Conservation (phyloP, 2,888 invertebrate genomes). For the Erannis defoliaria region DNA sequence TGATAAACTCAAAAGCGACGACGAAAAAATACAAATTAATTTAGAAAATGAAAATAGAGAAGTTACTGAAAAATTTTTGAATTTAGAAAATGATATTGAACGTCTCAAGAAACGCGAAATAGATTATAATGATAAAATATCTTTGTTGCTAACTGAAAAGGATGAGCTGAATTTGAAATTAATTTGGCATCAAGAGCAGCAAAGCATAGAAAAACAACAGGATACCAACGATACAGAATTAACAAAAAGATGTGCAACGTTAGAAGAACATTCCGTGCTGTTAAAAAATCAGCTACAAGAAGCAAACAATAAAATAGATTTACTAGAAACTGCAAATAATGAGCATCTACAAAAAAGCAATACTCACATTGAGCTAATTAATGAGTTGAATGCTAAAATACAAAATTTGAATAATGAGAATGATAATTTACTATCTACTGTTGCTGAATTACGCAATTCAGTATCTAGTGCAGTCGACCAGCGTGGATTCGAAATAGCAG, state of each 20-base stretch:
- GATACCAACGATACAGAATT: conserved; percentile 49
- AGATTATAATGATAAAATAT: conserved; percentile 54
- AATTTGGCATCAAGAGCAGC: conserved; percentile 50
- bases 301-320: conserved; percentile 70
- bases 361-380: conserved; percentile 59
- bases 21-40: conserved; percentile 57
- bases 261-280: conserved; percentile 62
- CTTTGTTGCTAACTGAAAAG: conserved; percentile 56
- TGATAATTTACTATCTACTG: conserved; percentile 76
- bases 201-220: conserved; percentile 41
- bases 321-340: conserved; percentile 60
- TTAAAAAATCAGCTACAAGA: conserved; percentile 63
- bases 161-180: conserved; percentile 53
- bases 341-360: conserved; percentile 52
- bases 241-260: conserved; percentile 54
- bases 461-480: conserved; percentile 87
- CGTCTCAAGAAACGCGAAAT: conserved; percentile 51
- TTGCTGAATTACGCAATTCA: conserved; percentile 78
- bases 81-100: conserved; percentile 55
- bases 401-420: conserved; percentile 75
- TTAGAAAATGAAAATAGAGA: conserved; percentile 51
- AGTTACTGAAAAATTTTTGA: conserved; percentile 48
- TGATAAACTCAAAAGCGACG: conserved; percentile 53
- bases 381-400: conserved; percentile 67
- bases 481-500: conserved; percentile 89